These are phyloP conservation scores for Fulica atra DNA, from an alignment of 2,113 vertebrate species.

Conservation along the genomic window DNA sequence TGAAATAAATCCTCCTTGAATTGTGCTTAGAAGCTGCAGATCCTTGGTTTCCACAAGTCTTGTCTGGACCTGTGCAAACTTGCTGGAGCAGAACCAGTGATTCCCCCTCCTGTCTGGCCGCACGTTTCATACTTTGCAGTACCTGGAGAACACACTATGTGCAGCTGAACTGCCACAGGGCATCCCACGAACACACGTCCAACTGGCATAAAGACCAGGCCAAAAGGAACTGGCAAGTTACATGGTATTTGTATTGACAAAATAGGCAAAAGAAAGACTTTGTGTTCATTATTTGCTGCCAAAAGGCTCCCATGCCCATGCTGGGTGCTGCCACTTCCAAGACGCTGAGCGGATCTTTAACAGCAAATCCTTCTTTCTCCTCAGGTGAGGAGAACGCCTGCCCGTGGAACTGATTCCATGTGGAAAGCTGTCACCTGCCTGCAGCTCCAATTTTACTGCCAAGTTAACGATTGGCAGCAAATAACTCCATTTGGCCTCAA, in stretches of 20 bases:
- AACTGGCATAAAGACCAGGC: conserved; percentile 12
- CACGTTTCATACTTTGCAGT: not conserved
- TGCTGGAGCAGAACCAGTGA: not conserved
- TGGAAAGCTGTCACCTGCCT: not conserved
- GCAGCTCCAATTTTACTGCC: not conserved
- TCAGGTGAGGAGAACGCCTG: not conserved
- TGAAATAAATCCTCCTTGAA: not conserved
- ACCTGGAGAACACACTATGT: not conserved
- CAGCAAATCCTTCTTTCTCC: not conserved
- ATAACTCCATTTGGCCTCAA: conserved; percentile 58
- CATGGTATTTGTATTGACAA: conserved; percentile 78
- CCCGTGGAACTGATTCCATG: not conserved
- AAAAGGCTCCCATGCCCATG: conserved; percentile 7
- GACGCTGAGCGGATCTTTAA: not conserved
- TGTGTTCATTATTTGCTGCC: conserved; percentile 61
- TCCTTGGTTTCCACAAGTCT: not conserved
- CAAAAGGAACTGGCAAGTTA: conserved; percentile 64
- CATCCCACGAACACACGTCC: not conserved
- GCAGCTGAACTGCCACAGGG: not conserved
- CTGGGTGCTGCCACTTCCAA: not conserved
- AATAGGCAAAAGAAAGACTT: conserved; percentile 60
- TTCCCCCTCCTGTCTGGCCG: not conserved
- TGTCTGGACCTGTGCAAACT: not conserved
- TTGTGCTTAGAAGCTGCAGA: not conserved
- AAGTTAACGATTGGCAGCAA: conserved; percentile 63